Evolutionary conservation across 2,888 invertebrate species (phyloP), one percentile per base, ranked within the genome.

Genomic region (Scrobipalpa atriplicella): DNA sequence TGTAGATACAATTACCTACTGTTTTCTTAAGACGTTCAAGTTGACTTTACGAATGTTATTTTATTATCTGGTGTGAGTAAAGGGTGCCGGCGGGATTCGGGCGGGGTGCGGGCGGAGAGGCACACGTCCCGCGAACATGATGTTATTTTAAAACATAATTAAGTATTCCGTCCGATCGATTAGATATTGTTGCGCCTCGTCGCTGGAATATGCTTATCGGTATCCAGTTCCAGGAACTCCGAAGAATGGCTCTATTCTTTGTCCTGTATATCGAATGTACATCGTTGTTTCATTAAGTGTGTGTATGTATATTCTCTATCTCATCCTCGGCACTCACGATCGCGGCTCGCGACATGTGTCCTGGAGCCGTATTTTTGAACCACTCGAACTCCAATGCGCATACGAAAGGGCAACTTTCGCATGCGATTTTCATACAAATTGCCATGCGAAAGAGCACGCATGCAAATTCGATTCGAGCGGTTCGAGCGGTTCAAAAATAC

Each of bases 61-160:
- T 56, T 56, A 56, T 56, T 56, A 56, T 56, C 29, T 56, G 19
- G 18, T 21, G 52, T 52, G 19, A 18, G 52, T 52, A n/a, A 36
- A 56, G 56, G 29, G 51, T 7, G 19, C 18, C 10, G 54, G 54
- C 10, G 54, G 54, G 8, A 11, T 36, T 13, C 2, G 36, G 10
- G 56, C 3, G 36, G 36, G 11, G 0, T 29, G 29, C 19, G 43
- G 64, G 65, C 2, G 29, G 29, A 29, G 29, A 29, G 29, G 29
- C 29, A 29, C 72, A 73, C 73, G 73, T 70, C 16, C 61, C 10
- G 19, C 39, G 66, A 38, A 67, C 74, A 70, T 72, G 74, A 71
- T 72, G 74, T 73, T 74, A 74, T 74, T 68, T 71, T 60, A 72
- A n/a, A 74, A 73, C 72, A 72, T 66, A 64, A n/a, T 67, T 65